phyloP scores from a whole-genome alignment of 2,113 vertebrate genomes.

The Gobiocypris rarus region DNA sequence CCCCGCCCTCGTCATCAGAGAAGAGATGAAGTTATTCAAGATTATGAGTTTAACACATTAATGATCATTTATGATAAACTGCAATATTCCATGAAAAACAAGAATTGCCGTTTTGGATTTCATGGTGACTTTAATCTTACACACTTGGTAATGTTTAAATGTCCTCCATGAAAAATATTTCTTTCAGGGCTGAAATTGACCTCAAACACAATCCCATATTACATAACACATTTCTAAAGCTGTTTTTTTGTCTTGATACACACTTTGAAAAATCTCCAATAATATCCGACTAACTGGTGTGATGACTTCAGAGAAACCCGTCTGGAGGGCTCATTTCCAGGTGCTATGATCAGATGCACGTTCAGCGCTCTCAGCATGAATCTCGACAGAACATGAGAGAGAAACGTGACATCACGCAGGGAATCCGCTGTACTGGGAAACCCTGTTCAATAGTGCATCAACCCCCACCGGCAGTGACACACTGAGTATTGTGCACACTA shows the following conservation, averaged over 20 bases:
- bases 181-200: background rate
- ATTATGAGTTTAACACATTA: too few species aligned
- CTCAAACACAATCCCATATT: background rate
- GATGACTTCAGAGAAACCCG: background rate
- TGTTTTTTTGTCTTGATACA: background rate
- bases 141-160: too few species aligned
- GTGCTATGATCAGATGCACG: too few species aligned
- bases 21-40: too few species aligned
- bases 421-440: constrained; percentile 28
- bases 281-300: too few species aligned
- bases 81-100: too few species aligned
- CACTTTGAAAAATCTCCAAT: background rate
- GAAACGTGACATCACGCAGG: constrained; percentile 9
- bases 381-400: background rate
- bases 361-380: background rate
- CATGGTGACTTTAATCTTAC: too few species aligned
- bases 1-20: too few species aligned
- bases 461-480: constrained; percentile 29
- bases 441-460: constrained; percentile 40
- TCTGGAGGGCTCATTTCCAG: background rate
- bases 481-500: constrained; percentile 27
- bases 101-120: too few species aligned
- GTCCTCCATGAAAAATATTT: background rate
- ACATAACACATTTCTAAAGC: background rate
- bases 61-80: too few species aligned